phyloP scores from a whole-genome alignment of 2,797 vertebrate genomes.

The Cephalopachus bancanus region DNA sequence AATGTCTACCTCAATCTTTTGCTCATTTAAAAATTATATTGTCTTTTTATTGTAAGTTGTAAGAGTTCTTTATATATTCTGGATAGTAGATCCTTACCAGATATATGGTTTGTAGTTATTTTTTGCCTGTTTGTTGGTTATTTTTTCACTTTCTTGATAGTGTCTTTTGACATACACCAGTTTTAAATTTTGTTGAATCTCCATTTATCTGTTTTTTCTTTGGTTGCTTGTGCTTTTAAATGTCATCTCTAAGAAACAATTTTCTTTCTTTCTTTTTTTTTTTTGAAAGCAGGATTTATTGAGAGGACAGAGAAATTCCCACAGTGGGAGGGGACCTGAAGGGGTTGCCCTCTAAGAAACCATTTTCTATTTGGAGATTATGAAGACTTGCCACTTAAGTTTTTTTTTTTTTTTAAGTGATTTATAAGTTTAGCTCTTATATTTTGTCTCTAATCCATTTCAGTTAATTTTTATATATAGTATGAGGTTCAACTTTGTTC shows the following conservation, averaged over 20 bases:
- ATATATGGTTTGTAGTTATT: neutral
- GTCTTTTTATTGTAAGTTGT: neutral
- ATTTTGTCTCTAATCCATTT: constrained; percentile 4
- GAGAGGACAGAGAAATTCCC: too few relatives aligned
- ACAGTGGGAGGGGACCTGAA: too few relatives aligned
- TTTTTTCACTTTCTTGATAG: neutral
- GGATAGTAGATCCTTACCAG: neutral
- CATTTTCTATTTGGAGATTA: neutral
- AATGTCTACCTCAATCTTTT: neutral
- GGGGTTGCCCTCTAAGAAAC: neutral
- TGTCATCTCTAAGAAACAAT: neutral
- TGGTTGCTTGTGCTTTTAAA: neutral
- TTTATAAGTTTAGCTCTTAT: neutral
- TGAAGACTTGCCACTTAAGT: neutral
- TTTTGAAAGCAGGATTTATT: too few relatives aligned
- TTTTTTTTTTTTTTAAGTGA: neutral
- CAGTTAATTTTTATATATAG: constrained; percentile 7
- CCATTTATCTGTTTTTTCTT: neutral
- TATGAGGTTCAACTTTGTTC: neutral
- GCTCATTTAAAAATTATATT: neutral
- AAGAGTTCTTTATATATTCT: neutral
- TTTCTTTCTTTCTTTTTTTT: too few relatives aligned
- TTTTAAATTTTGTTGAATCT: neutral
- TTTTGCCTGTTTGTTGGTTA: neutral
- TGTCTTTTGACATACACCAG: neutral